Conservation (phyloP, 2,888 invertebrate genomes). For the Eristalis intricaria region DNA sequence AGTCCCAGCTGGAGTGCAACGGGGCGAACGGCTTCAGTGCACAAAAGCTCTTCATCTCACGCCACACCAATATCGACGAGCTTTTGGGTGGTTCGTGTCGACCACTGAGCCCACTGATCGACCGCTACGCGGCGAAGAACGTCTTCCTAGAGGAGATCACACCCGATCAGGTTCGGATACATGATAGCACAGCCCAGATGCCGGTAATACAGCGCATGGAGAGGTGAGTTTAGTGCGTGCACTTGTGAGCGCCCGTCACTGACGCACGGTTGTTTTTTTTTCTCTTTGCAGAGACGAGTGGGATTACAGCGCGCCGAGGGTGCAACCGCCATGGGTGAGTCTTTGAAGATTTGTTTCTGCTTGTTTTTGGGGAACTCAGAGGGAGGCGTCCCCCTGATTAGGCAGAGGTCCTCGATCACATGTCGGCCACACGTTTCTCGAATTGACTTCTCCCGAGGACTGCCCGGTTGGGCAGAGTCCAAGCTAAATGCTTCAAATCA, state of each 20-base stretch:
- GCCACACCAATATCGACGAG: conserved; percentile 94
- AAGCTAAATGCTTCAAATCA: neutral
- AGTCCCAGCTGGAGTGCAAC: conserved; percentile 66
- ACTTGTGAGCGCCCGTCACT: conserved; percentile 69
- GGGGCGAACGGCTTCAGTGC: conserved; percentile 34
- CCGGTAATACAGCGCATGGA: conserved; percentile 86
- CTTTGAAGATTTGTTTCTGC: neutral
- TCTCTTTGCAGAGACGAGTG: conserved; percentile 74
- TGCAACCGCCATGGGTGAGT: conserved; percentile 63
- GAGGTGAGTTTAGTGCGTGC: conserved; percentile 81
- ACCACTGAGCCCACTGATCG: conserved; percentile 86
- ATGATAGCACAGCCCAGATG: conserved; percentile 88
- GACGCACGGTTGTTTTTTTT: conserved; percentile 49
- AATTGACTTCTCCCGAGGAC: too few species aligned
- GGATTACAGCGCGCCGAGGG: conserved; percentile 61
- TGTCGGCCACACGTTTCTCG: neutral
- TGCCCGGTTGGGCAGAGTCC: neutral
- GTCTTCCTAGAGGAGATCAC: conserved; percentile 87
- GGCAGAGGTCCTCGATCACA: neutral
- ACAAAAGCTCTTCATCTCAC: conserved; percentile 87
- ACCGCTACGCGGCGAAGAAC: conserved; percentile 82
- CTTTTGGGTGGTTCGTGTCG: conserved; percentile 87
- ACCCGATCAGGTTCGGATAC: conserved; percentile 89
- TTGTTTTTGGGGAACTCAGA: neutral
- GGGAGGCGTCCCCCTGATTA: too few species aligned